These are phyloP conservation scores for Camptogramma bilineatum DNA, from an alignment of 2,888 invertebrate genomes.

Conservation along the genomic window DNA sequence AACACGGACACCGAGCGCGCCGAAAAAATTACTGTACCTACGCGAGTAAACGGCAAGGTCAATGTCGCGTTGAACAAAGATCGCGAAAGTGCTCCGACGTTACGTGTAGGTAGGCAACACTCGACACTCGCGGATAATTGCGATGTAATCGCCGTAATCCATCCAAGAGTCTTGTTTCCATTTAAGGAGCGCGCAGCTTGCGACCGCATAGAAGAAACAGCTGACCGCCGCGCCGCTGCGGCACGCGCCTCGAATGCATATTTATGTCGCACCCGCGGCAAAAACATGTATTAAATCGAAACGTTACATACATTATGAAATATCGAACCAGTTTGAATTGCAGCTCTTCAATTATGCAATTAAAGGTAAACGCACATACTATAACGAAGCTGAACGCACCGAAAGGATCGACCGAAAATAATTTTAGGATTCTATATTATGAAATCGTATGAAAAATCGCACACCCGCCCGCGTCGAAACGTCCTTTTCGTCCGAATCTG, in stretches of 20 bases:
- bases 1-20: conserved; percentile 62
- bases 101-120: conserved; percentile 58
- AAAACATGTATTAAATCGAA: conserved; percentile 75
- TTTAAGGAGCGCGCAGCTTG: conserved; percentile 82
- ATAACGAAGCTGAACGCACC: too few species aligned
- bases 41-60: conserved; percentile 65
- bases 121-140: conserved; percentile 75
- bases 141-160: conserved; percentile 83
- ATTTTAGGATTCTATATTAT: too few species aligned
- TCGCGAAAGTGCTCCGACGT: conserved; percentile 80
- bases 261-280: conserved; percentile 75
- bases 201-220: conserved; percentile 80
- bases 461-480: too few species aligned
- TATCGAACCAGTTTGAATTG: conserved; percentile 69
- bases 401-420: too few species aligned
- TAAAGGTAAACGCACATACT: too few species aligned
- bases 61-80: conserved; percentile 80
- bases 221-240: conserved; percentile 74
- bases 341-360: conserved; percentile 73
- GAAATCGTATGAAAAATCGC: too few species aligned
- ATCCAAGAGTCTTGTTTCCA: conserved; percentile 79
- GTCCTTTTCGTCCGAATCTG: too few species aligned
- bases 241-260: conserved; percentile 82
- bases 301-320: conserved; percentile 70
- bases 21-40: conserved; percentile 66